phyloP scores from a whole-genome alignment of 2,888 invertebrate species.

The Rhabditophanes sp. region DNA sequence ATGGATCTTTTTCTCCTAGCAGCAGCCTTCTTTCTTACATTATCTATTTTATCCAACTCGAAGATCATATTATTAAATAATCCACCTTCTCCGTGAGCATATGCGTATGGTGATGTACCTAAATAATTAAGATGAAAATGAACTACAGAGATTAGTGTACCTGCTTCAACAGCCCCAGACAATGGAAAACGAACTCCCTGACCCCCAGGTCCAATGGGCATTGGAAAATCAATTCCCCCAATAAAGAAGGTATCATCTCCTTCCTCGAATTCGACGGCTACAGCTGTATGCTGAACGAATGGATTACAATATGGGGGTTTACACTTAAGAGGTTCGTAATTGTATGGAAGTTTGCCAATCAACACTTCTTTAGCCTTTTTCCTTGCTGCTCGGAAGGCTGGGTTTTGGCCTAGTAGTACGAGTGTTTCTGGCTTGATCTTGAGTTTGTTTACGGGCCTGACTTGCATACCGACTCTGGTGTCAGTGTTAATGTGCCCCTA shows the following conservation, averaged over 20 bases:
- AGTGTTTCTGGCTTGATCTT: conserved; percentile 31
- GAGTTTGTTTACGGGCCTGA: conserved; percentile 28
- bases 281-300: conserved; percentile 31
- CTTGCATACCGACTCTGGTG: conserved; percentile 24
- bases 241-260: conserved; percentile 34
- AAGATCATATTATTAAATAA: no score
- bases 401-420: conserved; percentile 26
- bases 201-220: conserved; percentile 30
- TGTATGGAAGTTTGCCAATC: conserved; percentile 32
- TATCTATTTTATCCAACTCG: no score
- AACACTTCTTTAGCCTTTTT: conserved; percentile 29
- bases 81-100: conserved; percentile 35
- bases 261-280: conserved; percentile 32
- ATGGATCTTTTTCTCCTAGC: no score
- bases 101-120: conserved; percentile 33
- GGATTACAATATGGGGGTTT: conserved; percentile 41
- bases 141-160: neutral
- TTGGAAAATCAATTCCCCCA: conserved; percentile 35
- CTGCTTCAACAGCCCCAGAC: conserved; percentile 29
- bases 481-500: neutral
- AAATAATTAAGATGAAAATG: no score
- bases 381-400: conserved; percentile 30
- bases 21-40: no score
- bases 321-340: conserved; percentile 35
- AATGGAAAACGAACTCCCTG: conserved; percentile 34